Conservation (phyloP, 23 tunicate species). For the Trididemnum clinides region DNA sequence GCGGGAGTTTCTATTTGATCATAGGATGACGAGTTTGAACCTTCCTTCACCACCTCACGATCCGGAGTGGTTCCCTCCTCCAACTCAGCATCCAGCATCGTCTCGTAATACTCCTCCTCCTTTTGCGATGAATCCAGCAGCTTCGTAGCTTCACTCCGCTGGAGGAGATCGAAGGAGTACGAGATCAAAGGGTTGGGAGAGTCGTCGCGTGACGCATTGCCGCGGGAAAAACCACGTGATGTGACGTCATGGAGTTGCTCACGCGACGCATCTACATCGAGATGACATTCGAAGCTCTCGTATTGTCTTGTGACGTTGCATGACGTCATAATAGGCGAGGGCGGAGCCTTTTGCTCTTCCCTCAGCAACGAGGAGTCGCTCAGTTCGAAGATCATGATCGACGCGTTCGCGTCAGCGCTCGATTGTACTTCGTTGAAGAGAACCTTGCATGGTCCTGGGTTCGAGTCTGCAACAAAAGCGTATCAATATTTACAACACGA, state of each 20-base stretch:
- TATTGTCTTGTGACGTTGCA: neutral
- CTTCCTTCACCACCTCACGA: no score
- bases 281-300: neutral
- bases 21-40: no score
- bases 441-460: no score
- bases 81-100: neutral
- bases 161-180: neutral
- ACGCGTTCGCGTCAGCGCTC: no score
- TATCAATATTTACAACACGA: no score
- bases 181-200: neutral
- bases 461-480: no score
- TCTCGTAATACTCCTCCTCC: slow-evolving; percentile 1
- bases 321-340: neutral
- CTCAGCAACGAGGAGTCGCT: neutral
- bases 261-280: neutral
- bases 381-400: slow-evolving; percentile 8
- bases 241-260: neutral
- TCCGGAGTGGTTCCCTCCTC: no score
- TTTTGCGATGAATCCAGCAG: slow-evolving; percentile 2
- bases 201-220: neutral
- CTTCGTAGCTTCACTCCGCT: neutral
- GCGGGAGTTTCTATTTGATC: no score
- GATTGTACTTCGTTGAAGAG: no score
- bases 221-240: neutral
- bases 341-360: neutral